phyloP scores from a whole-genome alignment of 92 coral and sea anemone species.

The Chrysogorgia sp. region DNA sequence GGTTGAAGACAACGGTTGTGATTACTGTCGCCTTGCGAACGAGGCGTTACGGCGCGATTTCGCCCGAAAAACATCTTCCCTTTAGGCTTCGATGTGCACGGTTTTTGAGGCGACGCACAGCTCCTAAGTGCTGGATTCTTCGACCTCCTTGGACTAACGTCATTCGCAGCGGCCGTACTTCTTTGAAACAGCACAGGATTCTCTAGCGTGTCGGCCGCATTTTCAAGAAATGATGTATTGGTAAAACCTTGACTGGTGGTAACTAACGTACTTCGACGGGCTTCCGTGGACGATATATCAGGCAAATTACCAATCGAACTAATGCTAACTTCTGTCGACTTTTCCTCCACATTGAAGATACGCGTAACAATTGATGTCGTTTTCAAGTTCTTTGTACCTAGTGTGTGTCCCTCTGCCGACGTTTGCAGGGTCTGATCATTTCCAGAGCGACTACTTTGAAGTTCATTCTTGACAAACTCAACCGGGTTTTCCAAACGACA shows the following conservation, averaged over 20 bases:
- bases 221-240: not conserved
- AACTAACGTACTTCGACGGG: not conserved
- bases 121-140: not conserved
- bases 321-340: too few relatives aligned
- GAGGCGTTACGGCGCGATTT: slow-evolving; percentile 1
- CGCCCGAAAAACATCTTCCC: slow-evolving; percentile 19
- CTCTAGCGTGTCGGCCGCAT: not conserved
- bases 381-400: not conserved
- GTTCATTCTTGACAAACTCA: not conserved
- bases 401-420: not conserved
- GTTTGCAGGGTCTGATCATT: not conserved
- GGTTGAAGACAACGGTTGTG: too few relatives aligned
- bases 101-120: too few relatives aligned
- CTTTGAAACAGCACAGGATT: not conserved
- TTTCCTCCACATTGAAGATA: not conserved
- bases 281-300: not conserved
- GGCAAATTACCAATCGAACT: not conserved
- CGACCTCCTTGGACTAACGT: not conserved
- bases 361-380: not conserved
- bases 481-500: slow-evolving; percentile 24
- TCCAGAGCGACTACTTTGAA: not conserved
- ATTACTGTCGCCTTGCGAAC: not conserved
- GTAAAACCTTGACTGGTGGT: not conserved
- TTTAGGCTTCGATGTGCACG: not conserved
- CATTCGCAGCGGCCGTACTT: not conserved